Conservation (phyloP, 2,888 invertebrate species). For the Tenthredo livida region DNA sequence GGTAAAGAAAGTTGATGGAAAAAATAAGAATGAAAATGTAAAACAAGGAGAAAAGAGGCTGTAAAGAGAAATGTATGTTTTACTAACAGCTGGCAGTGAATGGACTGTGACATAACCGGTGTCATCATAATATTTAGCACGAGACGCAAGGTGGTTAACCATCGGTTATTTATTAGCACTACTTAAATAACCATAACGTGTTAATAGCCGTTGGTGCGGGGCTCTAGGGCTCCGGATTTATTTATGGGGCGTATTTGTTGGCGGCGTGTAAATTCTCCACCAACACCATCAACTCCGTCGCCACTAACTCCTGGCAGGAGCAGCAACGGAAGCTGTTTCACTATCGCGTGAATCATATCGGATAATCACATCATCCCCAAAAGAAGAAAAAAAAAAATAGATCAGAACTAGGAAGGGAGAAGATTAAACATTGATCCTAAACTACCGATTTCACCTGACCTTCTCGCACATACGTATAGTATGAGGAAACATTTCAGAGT, state of each 20-base stretch:
- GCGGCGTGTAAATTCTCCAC: constrained; percentile 69
- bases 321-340: constrained; percentile 4
- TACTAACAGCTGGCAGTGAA: constrained; percentile 9
- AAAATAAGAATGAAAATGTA: constrained; percentile 6
- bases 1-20: background rate
- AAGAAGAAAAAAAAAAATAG: background rate
- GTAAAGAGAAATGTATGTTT: constrained; percentile 16
- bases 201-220: constrained; percentile 69
- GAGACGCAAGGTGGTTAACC: constrained; percentile 61
- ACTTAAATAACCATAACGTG: constrained; percentile 73
- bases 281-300: constrained; percentile 51
- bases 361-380: background rate
- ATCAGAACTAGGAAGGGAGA: background rate
- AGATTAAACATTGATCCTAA: background rate
- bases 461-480: background rate
- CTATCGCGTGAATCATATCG: background rate
- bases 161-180: constrained; percentile 71
- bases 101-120: constrained; percentile 46
- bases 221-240: constrained; percentile 66
- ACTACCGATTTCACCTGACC: background rate
- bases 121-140: constrained; percentile 47
- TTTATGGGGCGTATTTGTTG: constrained; percentile 72
- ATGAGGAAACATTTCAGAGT: background rate
- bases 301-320: constrained; percentile 33
- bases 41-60: background rate